These are phyloP conservation scores for Macrosoma leucophasiata DNA, from an alignment of 2,888 invertebrate genomes.

Conservation along the genomic window DNA sequence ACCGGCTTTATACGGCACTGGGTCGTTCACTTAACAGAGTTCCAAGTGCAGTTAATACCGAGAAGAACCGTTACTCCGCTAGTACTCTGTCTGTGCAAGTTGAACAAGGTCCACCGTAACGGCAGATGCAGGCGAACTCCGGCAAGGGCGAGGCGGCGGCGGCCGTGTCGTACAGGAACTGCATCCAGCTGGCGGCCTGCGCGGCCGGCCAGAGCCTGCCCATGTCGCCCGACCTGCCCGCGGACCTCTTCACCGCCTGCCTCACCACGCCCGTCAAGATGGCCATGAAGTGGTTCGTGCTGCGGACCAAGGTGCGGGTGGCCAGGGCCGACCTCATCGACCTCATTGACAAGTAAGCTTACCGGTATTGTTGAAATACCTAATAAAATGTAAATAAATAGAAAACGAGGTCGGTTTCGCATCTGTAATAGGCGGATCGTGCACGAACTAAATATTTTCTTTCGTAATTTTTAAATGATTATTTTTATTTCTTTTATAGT, in stretches of 20 bases:
- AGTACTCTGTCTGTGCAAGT: too few species aligned
- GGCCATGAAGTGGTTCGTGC: conserved; percentile 95
- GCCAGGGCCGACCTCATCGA: conserved; percentile 89
- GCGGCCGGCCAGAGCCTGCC: conserved; percentile 94
- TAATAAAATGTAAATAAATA: too few species aligned
- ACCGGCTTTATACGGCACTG: too few species aligned
- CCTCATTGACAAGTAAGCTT: conserved; percentile 92
- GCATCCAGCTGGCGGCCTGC: conserved; percentile 98
- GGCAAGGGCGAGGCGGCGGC: conserved; percentile 21
- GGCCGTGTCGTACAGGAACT: conserved; percentile 84
- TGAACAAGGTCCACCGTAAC: neutral
- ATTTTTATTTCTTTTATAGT: too few species aligned
- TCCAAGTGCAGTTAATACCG: too few species aligned
- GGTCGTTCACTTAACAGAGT: too few species aligned
- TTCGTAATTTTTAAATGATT: too few species aligned
- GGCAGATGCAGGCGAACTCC: conserved; percentile 27
- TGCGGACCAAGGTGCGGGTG: conserved; percentile 86
- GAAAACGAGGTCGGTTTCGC: too few species aligned
- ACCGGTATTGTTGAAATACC: too few species aligned
- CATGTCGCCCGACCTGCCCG: conserved; percentile 97
- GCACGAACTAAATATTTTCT: too few species aligned
- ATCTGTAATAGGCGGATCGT: too few species aligned
- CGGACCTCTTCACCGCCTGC: conserved; percentile 98
- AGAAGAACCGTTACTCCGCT: too few species aligned
- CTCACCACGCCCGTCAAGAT: conserved; percentile 98